phyloP scores from a whole-genome alignment of 2,113 vertebrate species.

The Pagrus major region DNA sequence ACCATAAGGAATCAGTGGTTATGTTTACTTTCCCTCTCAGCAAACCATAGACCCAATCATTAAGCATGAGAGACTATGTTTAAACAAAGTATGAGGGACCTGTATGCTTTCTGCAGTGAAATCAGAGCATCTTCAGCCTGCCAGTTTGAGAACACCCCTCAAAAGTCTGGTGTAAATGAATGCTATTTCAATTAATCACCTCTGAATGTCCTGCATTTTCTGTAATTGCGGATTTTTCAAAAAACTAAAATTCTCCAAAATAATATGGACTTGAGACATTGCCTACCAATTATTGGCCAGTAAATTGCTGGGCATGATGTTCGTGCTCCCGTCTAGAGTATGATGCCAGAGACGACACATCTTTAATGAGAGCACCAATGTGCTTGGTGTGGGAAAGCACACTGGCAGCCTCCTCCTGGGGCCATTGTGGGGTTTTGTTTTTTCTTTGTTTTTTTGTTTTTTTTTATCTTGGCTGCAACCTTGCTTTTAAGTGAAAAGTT shows the following conservation, averaged over 20 bases:
- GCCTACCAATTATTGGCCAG: slow-evolving; percentile 27
- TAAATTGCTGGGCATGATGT: slow-evolving; percentile 48
- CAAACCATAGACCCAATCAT: neutral
- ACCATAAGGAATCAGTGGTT: neutral
- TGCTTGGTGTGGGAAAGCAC: slow-evolving; percentile 45
- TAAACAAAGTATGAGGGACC: neutral
- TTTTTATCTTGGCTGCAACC: slow-evolving; percentile 33
- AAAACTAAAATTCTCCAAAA: slow-evolving; percentile 24
- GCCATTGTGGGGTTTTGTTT: too few relatives aligned
- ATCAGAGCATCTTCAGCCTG: neutral
- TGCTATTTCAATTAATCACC: slow-evolving; percentile 12
- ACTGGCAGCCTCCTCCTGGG: slow-evolving; percentile 42
- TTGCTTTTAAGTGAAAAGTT: slow-evolving; percentile 56
- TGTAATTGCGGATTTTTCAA: slow-evolving; percentile 16
- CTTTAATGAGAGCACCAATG: slow-evolving; percentile 51
- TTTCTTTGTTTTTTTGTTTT: too few relatives aligned
- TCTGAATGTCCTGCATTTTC: neutral
- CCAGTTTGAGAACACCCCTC: neutral
- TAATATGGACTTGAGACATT: slow-evolving; percentile 34
- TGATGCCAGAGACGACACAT: slow-evolving; percentile 42
- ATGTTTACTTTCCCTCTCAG: neutral
- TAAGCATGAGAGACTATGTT: neutral
- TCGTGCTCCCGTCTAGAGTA: slow-evolving; percentile 27
- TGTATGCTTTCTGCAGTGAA: neutral
- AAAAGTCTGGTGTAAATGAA: neutral